phyloP scores from a whole-genome alignment of 2,888 invertebrate species.

The Eupsilia transversa region DNA sequence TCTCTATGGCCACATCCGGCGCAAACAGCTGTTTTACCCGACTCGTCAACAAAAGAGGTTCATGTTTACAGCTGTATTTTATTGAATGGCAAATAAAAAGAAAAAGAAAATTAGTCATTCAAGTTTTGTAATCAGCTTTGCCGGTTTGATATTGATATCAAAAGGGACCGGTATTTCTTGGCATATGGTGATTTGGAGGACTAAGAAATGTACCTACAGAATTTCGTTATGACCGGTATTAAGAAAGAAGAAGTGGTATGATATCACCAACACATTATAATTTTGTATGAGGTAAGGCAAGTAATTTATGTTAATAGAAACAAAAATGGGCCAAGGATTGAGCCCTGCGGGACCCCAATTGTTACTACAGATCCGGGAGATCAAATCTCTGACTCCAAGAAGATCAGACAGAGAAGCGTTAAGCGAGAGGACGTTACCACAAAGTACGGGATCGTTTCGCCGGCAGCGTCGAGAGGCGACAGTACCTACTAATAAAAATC shows the following conservation, averaged over 20 bases:
- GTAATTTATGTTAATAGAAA: too few relatives aligned
- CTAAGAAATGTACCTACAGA: background rate
- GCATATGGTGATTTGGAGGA: background rate
- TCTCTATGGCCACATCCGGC: conserved; percentile 60
- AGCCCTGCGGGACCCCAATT: background rate
- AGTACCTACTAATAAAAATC: too few relatives aligned
- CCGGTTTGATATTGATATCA: background rate
- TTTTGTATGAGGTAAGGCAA: background rate
- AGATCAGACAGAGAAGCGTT: too few relatives aligned
- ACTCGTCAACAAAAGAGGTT: conserved; percentile 44
- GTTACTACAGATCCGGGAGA: background rate
- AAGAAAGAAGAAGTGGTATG: background rate
- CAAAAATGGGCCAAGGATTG: background rate
- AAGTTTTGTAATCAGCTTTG: conserved; percentile 11
- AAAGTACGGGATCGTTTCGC: too few relatives aligned
- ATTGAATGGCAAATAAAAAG: conserved; percentile 41
- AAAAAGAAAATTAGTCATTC: conserved; percentile 20
- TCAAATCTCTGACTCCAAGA: too few relatives aligned
- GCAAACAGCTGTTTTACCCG: conserved; percentile 64
- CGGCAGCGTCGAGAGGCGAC: too few relatives aligned
- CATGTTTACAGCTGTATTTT: conserved; percentile 60
- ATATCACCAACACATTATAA: too few relatives aligned
- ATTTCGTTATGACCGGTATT: background rate
- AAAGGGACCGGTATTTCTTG: conserved; percentile 22
- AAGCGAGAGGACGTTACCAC: too few relatives aligned